These are phyloP conservation scores for Meloidogyne floridensis DNA, from an alignment of 1,140 invertebrate species.

Conservation along the genomic window DNA sequence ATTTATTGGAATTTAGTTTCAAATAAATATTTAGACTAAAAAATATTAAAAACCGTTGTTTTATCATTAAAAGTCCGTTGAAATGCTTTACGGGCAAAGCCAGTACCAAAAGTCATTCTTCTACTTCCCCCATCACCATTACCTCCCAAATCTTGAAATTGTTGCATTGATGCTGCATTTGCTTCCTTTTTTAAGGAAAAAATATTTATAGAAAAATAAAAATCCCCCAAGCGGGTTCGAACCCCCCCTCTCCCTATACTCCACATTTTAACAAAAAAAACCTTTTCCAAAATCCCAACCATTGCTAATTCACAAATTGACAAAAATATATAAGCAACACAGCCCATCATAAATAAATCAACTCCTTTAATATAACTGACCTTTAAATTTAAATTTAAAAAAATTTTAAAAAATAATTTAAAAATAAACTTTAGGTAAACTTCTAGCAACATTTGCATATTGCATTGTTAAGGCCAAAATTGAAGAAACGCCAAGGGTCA, in stretches of 20 bases:
- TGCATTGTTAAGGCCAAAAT: conserved; percentile 64
- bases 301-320: conserved; percentile 68
- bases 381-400: conserved; percentile 34
- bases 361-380: conserved; percentile 68
- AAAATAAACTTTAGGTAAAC: conserved; percentile 58
- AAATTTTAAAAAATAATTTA: neutral
- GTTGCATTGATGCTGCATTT: conserved; percentile 10
- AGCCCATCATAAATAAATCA: conserved; percentile 67
- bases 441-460: conserved; percentile 60
- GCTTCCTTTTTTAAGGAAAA: conserved; percentile 7
- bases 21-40: no score
- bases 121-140: conserved; percentile 1
- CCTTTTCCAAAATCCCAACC: conserved; percentile 64
- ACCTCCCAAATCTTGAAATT: conserved; percentile 25
- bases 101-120: neutral
- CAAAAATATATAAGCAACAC: conserved; percentile 67
- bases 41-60: conserved; percentile 3
- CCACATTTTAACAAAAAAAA: neutral
- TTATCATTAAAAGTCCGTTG: conserved; percentile 42
- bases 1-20: no score
- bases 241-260: no score
- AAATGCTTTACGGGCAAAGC: conserved; percentile 49
- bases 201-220: neutral
- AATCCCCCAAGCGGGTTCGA: neutral
- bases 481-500: conserved; percentile 60